Evolutionary conservation across 2,888 invertebrate genomes (phyloP), one percentile per base, ranked within the genome.

Genomic region (Epirrhoe tristata): DNA sequence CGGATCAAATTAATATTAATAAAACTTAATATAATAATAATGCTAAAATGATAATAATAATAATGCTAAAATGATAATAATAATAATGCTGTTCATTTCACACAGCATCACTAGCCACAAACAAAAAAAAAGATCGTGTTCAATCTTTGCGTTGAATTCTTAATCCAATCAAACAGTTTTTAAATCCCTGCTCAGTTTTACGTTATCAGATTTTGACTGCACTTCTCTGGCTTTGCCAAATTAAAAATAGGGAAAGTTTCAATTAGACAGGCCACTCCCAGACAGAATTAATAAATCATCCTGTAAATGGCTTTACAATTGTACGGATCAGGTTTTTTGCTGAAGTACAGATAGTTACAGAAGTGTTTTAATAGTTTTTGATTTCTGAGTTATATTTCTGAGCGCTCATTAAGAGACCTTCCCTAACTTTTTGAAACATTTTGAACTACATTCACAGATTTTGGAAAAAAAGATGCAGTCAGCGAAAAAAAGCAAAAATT

Each of bases 231-330:
- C 74, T 77, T 67, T 72, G 17, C 63, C 48, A 60, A 74, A 75
- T 57, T 72, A 72, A 67, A 72, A 74, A 67, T 61, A 63, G 61
- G 72, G 66, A 71, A 73, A 69, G 74, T 77, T 80, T 78, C 75
- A 78, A 78, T 78, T 74, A 72, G 64, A 54, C 52, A 66, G 73
- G 74, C 74, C 63, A 77, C 73, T 77, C 78, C 69, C 70, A 77
- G 75, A 78, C 80, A 81, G 81, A 83, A 84, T 85, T 85, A 83
- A 85, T 85, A 84, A 74, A 82, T 81, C 79, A 79, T 78, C 77
- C 75, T 74, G 76, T 77, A 67, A 72, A 75, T 71, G 76, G 79
- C 70, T 80, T 82, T 73, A 81, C 80, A 83, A 82, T 79, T 65
- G 75, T 59, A 67, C 75, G 76, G 81, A 79, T 80, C 81, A 78